Percentiles rank a stretch among this genome's conserved stretches.
Conservation (phyloP, 2,113 vertebrate genomes). For the Phaethornis superciliosus region DNA sequence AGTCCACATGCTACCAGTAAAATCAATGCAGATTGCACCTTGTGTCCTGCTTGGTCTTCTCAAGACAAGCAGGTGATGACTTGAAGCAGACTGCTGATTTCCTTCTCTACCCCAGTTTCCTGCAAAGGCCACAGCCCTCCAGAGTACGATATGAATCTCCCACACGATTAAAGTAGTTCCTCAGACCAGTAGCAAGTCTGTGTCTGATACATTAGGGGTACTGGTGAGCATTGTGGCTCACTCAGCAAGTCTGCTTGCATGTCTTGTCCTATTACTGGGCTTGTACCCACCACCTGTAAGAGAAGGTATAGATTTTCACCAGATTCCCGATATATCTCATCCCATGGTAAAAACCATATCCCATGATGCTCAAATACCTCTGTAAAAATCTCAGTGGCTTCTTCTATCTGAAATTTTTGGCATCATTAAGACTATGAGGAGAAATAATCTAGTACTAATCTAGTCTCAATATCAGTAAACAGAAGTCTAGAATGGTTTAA, state of each 20-base stretch:
- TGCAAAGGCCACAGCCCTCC: background rate
- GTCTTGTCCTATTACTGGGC: background rate
- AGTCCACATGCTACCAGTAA: background rate
- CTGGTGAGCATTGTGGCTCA: background rate
- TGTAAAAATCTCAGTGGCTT: background rate
- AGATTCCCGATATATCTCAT: background rate
- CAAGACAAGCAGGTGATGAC: background rate
- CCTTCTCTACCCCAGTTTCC: background rate
- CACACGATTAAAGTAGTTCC: background rate
- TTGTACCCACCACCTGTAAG: background rate
- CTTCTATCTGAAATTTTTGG: background rate
- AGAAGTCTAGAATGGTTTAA: background rate
- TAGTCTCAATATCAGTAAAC: background rate
- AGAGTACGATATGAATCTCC: background rate
- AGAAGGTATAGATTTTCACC: background rate
- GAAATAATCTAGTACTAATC: background rate
- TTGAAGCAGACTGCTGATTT: background rate
- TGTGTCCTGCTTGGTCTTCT: background rate
- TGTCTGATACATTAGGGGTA: background rate
- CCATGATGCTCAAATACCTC: background rate
- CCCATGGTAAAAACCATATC: background rate
- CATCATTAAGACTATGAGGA: background rate
- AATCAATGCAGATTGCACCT: background rate
- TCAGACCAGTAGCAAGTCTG: background rate
- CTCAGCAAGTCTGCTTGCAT: background rate